A percentile compares a stretch with the other conserved stretches of the same genome.
phyloP scores from a whole-genome alignment of 2,797 vertebrate genomes.

The Rhinella marina region DNA sequence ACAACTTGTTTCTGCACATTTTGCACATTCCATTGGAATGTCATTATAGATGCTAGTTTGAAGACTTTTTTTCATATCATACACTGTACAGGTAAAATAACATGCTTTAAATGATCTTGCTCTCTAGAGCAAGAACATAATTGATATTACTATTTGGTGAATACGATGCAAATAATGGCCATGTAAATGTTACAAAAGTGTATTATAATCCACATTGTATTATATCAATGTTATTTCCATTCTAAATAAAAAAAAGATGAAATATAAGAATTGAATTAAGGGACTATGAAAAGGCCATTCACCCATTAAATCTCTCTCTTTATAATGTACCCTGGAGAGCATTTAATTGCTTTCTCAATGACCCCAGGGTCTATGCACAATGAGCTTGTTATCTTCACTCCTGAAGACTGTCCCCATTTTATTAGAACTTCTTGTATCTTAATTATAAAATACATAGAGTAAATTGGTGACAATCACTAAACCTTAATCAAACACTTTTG shows the following conservation, averaged over 20 bases:
- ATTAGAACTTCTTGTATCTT: conserved; percentile 77
- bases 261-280: conserved; percentile 64
- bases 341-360: conserved; percentile 79
- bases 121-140: conserved; percentile 47
- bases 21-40: conserved; percentile 17
- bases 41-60: conserved; percentile 28
- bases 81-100: conserved; percentile 33
- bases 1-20: conserved; percentile 5
- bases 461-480: conserved; percentile 78
- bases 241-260: conserved; percentile 64
- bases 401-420: conserved; percentile 74
- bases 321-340: conserved; percentile 71
- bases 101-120: conserved; percentile 24
- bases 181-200: conserved; percentile 55
- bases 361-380: conserved; percentile 76
- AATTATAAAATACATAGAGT: conserved; percentile 80
- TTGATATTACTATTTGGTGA: conserved; percentile 58
- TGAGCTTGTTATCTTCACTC: conserved; percentile 79
- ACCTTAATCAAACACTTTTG: conserved; percentile 74
- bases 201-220: conserved; percentile 47
- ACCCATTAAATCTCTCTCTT: conserved; percentile 65
- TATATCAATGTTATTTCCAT: conserved; percentile 67
- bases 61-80: conserved; percentile 50
- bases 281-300: conserved; percentile 64
- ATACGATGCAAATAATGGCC: conserved; percentile 39